Conservation (phyloP, 2,888 invertebrate species). For the Orchestes rusci region DNA sequence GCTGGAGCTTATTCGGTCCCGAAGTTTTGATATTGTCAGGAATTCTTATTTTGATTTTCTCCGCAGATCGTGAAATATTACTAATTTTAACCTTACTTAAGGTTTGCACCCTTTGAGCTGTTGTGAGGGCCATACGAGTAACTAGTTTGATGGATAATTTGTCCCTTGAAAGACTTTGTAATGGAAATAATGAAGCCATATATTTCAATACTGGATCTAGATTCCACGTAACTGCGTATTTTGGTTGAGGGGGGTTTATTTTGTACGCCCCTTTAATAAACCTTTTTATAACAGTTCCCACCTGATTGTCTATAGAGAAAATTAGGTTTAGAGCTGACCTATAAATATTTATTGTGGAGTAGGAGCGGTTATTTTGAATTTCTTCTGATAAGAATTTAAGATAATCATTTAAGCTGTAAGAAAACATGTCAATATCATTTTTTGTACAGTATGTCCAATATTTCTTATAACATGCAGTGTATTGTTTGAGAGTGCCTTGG, state of each 20-base stretch:
- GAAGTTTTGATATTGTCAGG: constrained; percentile 1
- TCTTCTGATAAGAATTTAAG: too few species aligned
- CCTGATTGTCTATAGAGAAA: neutral
- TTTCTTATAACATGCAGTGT: neutral
- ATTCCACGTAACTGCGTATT: neutral
- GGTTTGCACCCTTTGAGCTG: too few species aligned
- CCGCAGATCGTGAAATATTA: too few species aligned
- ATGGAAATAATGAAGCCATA: too few species aligned
- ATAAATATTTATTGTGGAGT: neutral
- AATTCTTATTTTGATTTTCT: constrained; percentile 10
- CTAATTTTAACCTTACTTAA: too few species aligned
- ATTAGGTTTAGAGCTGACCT: neutral
- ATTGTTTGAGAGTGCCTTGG: neutral
- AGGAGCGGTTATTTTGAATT: neutral
- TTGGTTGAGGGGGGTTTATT: neutral
- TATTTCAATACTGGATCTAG: too few species aligned
- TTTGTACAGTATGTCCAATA: neutral
- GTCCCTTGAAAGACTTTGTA: too few species aligned
- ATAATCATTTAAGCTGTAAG: too few species aligned
- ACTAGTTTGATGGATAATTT: too few species aligned
- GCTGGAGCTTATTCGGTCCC: constrained; percentile 1
- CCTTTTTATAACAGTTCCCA: neutral
- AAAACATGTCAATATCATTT: too few species aligned
- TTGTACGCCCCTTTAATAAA: neutral
- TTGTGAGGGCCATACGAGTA: too few species aligned